A percentile compares a stretch with the other conserved stretches of the same genome.
phyloP scores from a whole-genome alignment of 2,113 vertebrate genomes.

The Anguilla japonica region DNA sequence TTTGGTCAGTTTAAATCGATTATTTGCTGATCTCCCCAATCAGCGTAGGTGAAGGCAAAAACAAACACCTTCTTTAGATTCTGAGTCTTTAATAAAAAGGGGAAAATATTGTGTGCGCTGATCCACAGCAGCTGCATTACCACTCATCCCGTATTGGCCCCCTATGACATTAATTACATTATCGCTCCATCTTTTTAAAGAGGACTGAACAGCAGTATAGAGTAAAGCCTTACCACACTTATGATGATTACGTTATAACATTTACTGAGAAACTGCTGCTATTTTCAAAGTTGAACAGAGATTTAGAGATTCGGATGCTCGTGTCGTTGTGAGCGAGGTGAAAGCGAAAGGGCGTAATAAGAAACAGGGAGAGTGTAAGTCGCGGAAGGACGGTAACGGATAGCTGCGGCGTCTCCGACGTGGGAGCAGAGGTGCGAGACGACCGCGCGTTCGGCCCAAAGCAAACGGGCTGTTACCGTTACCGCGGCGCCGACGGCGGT shows the following conservation, averaged over 20 bases:
- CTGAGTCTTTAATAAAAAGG: background rate
- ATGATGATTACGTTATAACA: no score
- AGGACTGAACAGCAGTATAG: background rate
- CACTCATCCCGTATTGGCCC: background rate
- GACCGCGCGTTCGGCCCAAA: conserved; percentile 28
- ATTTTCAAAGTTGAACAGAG: background rate
- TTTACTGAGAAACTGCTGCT: background rate
- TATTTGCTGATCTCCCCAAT: background rate
- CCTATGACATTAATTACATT: background rate
- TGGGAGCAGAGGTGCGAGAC: background rate
- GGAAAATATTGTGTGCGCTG: background rate
- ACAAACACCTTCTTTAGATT: background rate
- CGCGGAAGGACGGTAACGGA: background rate
- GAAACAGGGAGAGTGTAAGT: background rate
- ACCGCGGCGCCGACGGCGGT: conserved; percentile 44
- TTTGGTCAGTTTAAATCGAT: background rate
- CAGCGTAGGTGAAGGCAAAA: background rate
- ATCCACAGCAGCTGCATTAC: background rate
- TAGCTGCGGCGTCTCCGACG: background rate
- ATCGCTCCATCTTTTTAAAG: background rate
- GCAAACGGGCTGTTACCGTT: conserved; percentile 57
- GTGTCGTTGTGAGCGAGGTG: background rate
- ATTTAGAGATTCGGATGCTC: background rate
- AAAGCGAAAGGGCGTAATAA: background rate
- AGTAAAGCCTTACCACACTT: background rate